These are phyloP conservation scores for Galago senegalensis DNA, from an alignment of 2,797 vertebrate genomes.

Conservation along the genomic window DNA sequence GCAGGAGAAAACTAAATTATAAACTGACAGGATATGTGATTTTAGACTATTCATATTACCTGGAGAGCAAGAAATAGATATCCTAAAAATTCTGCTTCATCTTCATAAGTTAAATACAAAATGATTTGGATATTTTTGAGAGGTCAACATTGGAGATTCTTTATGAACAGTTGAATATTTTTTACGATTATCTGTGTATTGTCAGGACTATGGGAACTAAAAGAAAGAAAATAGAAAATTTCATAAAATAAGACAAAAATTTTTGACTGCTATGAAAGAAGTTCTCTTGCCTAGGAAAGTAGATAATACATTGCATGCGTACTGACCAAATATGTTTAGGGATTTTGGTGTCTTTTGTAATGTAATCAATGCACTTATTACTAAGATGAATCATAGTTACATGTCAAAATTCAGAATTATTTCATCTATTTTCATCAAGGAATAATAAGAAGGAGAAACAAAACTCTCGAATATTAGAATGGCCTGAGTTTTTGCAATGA, in stretches of 20 bases:
- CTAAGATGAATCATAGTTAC: background rate
- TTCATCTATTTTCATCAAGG: background rate
- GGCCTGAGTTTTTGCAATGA: background rate
- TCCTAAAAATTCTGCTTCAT: background rate
- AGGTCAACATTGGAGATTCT: background rate
- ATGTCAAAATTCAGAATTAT: constrained; percentile 25
- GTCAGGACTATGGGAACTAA: background rate
- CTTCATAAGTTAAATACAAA: background rate
- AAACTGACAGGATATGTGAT: background rate
- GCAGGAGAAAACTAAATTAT: background rate
- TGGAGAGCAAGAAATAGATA: background rate
- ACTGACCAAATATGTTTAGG: background rate
- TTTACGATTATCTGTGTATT: background rate
- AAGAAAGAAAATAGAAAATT: background rate
- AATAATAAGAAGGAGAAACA: background rate
- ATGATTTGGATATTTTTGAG: background rate
- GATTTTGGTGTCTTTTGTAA: constrained; percentile 11
- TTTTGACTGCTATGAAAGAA: background rate
- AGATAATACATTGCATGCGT: background rate
- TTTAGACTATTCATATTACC: background rate
- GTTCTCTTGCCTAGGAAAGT: background rate
- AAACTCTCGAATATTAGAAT: background rate
- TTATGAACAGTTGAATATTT: background rate
- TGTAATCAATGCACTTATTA: background rate
- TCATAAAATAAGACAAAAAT: background rate